Conservation (phyloP, 2,888 invertebrate genomes). For the Spilarctia lutea region DNA sequence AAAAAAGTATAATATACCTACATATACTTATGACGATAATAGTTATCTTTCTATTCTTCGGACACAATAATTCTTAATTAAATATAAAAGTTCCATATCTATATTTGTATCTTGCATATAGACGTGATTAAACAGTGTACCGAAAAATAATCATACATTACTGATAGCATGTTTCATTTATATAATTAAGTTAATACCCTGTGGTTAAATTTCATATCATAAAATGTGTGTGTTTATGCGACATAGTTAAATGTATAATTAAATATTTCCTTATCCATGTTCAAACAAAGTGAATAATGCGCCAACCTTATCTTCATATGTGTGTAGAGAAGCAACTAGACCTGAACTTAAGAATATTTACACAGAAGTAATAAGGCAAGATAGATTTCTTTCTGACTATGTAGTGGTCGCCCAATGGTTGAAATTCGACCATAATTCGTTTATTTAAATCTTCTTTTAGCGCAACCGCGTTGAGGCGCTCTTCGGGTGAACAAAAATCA, state of each 20-base stretch:
- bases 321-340: not conserved
- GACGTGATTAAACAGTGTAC: not conserved
- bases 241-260: not conserved
- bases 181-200: constrained; percentile 7
- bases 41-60: not conserved
- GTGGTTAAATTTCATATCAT: constrained; percentile 3
- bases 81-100: not conserved
- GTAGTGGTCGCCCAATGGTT: too few species aligned
- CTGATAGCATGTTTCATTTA: constrained; percentile 6
- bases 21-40: not conserved
- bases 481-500: too few species aligned
- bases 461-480: too few species aligned
- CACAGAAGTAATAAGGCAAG: not conserved
- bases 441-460: too few species aligned
- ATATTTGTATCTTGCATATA: not conserved
- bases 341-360: not conserved
- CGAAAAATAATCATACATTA: not conserved
- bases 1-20: not conserved
- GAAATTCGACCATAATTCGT: too few species aligned
- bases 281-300: constrained; percentile 2
- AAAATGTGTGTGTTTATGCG: not conserved
- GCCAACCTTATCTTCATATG: not conserved
- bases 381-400: not conserved
- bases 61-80: not conserved
- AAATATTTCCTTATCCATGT: constrained; percentile 2